Conservation (phyloP, 2,888 invertebrate genomes). For the Anthoptus insignis region DNA sequence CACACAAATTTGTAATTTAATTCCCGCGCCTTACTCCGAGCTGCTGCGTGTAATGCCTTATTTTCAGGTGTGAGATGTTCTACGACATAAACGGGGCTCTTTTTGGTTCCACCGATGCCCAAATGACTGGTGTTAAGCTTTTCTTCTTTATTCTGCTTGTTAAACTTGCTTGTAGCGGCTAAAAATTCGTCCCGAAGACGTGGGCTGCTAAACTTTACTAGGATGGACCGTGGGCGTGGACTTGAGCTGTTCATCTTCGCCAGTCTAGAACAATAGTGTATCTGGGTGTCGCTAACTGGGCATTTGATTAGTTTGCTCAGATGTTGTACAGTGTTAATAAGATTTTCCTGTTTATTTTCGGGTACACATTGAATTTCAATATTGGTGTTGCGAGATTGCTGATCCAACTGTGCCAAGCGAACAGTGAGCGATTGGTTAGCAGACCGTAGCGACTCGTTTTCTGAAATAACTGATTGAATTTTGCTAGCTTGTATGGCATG, state of each 20-base stretch:
- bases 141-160: slow-evolving; percentile 9
- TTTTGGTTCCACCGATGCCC: neutral
- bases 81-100: neutral
- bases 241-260: slow-evolving; percentile 12
- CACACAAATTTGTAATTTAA: slow-evolving; percentile 14
- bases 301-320: neutral
- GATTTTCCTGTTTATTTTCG: neutral
- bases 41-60: slow-evolving; percentile 5
- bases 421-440: neutral
- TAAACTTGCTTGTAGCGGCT: slow-evolving; percentile 13
- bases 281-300: neutral
- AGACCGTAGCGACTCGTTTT: neutral
- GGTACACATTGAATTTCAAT: neutral
- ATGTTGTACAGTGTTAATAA: neutral
- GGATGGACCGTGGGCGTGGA: slow-evolving; percentile 14
- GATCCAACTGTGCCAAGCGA: neutral
- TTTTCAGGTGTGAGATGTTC: neutral
- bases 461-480: too few species aligned
- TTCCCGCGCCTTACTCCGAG: slow-evolving; percentile 11
- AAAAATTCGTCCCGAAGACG: slow-evolving; percentile 13
- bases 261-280: slow-evolving; percentile 15
- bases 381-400: neutral
- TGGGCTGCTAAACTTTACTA: slow-evolving; percentile 20
- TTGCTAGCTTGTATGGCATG: neutral
- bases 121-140: slow-evolving; percentile 7